Base-by-base conservation (phyloP, 2,888 invertebrate species). In the Xylocampa areola region DNA sequence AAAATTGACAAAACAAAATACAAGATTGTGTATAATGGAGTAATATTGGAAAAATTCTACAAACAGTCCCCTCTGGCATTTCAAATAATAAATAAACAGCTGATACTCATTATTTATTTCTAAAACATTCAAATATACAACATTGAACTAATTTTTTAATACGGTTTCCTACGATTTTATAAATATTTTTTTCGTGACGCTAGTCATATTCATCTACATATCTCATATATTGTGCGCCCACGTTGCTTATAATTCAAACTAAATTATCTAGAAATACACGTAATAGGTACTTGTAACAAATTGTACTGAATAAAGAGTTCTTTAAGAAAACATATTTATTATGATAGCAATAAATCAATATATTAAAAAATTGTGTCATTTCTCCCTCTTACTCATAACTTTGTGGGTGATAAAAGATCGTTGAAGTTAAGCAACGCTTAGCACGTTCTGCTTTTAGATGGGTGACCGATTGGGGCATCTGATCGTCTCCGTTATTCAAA, bases 211-310 rank as follows among this genome's bases (percentile, higher is more conserved):
- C 7, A 10, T 29, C 0, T 11, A 11, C 11, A 29, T 11, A 29
- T 1, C 10, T 27, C 11, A 11, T n/a, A 2, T 11, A 29, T 11
- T 11, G 4, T 2, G 8, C 32, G 10, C 39, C 61, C 17, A 61
- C 40, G 13, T 27, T 2, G n/a, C 14, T 35, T 4, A 59, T 4
- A 60, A 43, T 39, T 60, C 25, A 60, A 50, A 44, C 29, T 39
- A 60, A 59, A 61, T 27, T 13, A 7, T 21, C 30, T 8, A 39
- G 23, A 40, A 33, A 40, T 51, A 11, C 33, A 4, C 58, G 58
- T 57, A 35, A 29, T 35, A 16, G n/a, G n/a, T n/a, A n/a, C n/a
- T 6, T 27, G 36, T 37, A 23, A n/a, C 30, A 6, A 59, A 49
- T 37, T 23, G 32, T 27, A 10, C n/a, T 27, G 8, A 17, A 30